These are phyloP conservation scores for Anthoptus insignis DNA, from an alignment of 2,888 invertebrate species.

Conservation along the genomic window DNA sequence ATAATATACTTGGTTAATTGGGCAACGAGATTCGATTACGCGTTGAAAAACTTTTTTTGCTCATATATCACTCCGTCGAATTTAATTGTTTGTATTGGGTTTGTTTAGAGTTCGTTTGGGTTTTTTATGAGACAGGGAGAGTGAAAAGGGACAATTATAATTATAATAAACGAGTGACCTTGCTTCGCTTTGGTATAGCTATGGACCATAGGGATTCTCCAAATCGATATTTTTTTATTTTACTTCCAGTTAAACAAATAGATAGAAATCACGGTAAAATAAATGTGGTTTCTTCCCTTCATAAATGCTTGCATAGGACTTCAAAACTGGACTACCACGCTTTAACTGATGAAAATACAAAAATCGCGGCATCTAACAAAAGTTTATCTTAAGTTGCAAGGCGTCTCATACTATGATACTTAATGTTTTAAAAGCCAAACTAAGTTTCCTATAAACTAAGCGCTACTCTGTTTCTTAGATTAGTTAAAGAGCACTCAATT, in stretches of 20 bases:
- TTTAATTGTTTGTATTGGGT: conserved; percentile 24
- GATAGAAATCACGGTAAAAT: too few relatives aligned
- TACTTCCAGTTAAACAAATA: too few relatives aligned
- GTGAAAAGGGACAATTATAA: neutral
- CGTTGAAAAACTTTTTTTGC: conserved; percentile 13
- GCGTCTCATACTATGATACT: neutral
- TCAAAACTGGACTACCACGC: too few relatives aligned
- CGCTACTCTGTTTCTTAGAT: neutral
- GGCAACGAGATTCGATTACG: conserved; percentile 9
- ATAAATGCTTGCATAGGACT: too few relatives aligned
- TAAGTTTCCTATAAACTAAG: neutral
- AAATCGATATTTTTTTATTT: too few relatives aligned
- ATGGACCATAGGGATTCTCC: too few relatives aligned
- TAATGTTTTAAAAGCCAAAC: neutral
- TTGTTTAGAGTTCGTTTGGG: conserved; percentile 7
- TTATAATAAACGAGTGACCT: neutral
- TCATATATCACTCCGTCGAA: neutral
- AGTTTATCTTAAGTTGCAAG: neutral
- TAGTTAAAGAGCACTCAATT: conserved; percentile 3
- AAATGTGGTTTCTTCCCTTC: too few relatives aligned
- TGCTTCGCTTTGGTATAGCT: too few relatives aligned
- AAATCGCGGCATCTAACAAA: too few relatives aligned
- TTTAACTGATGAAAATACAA: too few relatives aligned
- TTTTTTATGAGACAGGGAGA: neutral
- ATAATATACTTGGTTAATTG: conserved; percentile 7